phyloP scores from a whole-genome alignment of 2,888 invertebrate genomes.

The Euspilapteryx auroguttella region DNA sequence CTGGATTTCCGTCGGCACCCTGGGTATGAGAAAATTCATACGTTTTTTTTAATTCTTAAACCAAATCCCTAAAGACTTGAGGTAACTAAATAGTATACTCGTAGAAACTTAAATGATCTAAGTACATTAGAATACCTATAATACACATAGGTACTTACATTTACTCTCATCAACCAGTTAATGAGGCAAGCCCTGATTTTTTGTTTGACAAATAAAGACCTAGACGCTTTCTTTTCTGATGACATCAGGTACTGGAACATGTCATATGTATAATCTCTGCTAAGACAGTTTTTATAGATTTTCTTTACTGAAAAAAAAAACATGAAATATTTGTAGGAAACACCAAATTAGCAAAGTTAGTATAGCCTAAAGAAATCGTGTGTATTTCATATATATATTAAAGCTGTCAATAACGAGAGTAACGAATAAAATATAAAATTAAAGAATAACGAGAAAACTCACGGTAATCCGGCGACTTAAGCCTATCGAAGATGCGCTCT shows the following conservation, averaged over 20 bases:
- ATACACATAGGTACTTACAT: constrained; percentile 33
- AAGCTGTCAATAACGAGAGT: too few relatives aligned
- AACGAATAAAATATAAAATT: too few relatives aligned
- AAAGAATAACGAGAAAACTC: too few relatives aligned
- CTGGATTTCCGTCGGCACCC: constrained; percentile 20
- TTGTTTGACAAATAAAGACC: constrained; percentile 14
- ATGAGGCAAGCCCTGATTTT: constrained; percentile 30
- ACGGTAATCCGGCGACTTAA: constrained; percentile 23
- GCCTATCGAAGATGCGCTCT: constrained; percentile 14
- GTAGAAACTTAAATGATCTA: too few relatives aligned
- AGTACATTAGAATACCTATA: too few relatives aligned
- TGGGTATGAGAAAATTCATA: constrained; percentile 1
- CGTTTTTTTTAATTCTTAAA: too few relatives aligned
- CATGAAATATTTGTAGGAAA: too few relatives aligned
- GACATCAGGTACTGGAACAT: constrained; percentile 21
- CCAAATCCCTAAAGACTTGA: too few relatives aligned
- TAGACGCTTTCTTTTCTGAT: constrained; percentile 15
- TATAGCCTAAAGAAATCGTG: too few relatives aligned
- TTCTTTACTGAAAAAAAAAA: constrained; percentile 16
- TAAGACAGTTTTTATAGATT: constrained; percentile 16
- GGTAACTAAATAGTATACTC: too few relatives aligned
- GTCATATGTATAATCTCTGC: constrained; percentile 19
- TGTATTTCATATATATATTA: too few relatives aligned
- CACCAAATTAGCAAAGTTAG: too few relatives aligned
- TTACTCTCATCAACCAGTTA: constrained; percentile 44